phyloP scores from a whole-genome alignment of 2,797 vertebrate species.

The Melanogrammus aeglefinus region DNA sequence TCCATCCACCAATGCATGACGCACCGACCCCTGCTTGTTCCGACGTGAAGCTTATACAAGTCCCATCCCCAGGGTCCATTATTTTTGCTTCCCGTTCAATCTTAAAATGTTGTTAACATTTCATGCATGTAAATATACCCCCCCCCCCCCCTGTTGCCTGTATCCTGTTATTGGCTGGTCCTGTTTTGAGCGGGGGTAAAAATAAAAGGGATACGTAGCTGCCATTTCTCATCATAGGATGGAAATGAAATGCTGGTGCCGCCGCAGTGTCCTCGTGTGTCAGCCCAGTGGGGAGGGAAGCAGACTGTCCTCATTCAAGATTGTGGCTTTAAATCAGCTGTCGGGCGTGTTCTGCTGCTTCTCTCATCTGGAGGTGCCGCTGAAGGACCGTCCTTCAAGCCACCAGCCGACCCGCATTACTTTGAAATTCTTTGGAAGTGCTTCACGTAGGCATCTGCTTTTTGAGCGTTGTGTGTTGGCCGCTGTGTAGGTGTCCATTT shows the following conservation, averaged over 20 bases:
- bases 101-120: neutral
- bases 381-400: conserved; percentile 62
- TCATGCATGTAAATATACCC: neutral
- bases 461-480: conserved; percentile 2
- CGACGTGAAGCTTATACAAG: neutral
- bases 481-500: neutral
- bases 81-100: neutral
- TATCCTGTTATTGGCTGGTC: too few relatives aligned
- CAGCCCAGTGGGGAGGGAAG: conserved; percentile 44
- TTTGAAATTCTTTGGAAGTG: conserved; percentile 43
- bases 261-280: conserved; percentile 47
- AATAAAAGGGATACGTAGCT: conserved; percentile 35
- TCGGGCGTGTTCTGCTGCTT: conserved; percentile 44
- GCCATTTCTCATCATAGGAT: conserved; percentile 56
- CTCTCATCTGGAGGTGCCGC: conserved; percentile 54
- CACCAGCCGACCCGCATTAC: conserved; percentile 36
- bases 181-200: neutral
- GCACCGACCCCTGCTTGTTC: neutral
- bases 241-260: conserved; percentile 54
- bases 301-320: conserved; percentile 50
- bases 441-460: neutral
- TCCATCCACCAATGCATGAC: neutral
- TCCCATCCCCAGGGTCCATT: neutral
- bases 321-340: conserved; percentile 67
- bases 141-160: neutral